Percentiles rank a stretch among this genome's conserved stretches.
These are phyloP conservation scores for Oryctolagus cuniculus DNA, from an alignment of 2,113 vertebrate species.

Conservation along the genomic window DNA sequence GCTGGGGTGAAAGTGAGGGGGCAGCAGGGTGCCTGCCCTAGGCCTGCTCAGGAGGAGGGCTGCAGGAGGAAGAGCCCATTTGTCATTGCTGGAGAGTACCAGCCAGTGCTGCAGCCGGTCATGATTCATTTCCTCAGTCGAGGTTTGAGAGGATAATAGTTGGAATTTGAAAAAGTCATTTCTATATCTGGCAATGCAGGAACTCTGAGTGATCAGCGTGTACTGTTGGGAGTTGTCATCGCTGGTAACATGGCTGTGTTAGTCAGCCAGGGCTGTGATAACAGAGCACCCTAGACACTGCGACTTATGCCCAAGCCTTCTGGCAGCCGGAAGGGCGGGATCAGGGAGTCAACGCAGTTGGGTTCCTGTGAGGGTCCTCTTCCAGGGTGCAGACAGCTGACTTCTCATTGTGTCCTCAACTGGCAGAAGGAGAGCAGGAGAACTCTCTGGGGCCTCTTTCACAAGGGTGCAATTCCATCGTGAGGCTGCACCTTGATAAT, in stretches of 20 bases:
- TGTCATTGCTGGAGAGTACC: background rate
- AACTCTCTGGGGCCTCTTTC: background rate
- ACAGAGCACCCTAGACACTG: background rate
- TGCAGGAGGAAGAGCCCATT: background rate
- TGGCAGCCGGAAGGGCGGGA: background rate
- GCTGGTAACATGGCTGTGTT: constrained; percentile 1
- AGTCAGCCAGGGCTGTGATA: background rate
- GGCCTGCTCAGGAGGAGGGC: background rate
- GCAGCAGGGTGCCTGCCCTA: too few relatives aligned
- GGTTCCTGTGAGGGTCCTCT: background rate
- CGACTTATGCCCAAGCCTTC: background rate
- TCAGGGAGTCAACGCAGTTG: background rate
- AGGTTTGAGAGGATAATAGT: constrained; percentile 27
- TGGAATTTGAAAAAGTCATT: constrained; percentile 67
- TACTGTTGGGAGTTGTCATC: constrained; percentile 1
- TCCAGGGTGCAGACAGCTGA: too few relatives aligned
- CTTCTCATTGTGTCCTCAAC: background rate
- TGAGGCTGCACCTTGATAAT: background rate
- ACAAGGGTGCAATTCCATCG: background rate
- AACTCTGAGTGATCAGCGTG: constrained; percentile 25
- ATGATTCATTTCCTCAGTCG: constrained; percentile 68
- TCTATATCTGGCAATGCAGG: constrained; percentile 56
- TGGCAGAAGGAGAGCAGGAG: background rate
- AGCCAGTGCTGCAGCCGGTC: background rate
- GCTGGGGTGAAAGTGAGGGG: background rate